A percentile compares a stretch with the other conserved stretches of the same genome.
Evolutionary conservation across 2,113 vertebrate genomes (phyloP).

Genomic region (Bubalus kerabau): DNA sequence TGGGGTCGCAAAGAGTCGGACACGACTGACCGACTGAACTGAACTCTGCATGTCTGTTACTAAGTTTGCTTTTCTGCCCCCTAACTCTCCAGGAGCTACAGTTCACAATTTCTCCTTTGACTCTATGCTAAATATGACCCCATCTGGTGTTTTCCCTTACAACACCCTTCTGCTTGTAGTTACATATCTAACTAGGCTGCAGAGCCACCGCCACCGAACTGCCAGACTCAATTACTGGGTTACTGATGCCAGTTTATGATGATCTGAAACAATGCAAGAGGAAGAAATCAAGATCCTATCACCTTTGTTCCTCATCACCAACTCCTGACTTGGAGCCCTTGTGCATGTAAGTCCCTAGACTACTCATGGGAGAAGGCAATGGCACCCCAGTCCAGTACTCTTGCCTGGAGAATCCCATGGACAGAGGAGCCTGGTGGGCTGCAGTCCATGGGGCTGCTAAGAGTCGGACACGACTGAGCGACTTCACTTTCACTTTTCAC

Average conservation of each 20-base stretch:
- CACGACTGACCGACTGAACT: too few relatives aligned
- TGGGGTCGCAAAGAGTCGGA: too few relatives aligned
- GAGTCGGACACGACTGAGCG: too few relatives aligned
- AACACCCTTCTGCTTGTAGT: not conserved
- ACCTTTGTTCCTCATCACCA: not conserved
- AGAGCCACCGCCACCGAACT: not conserved
- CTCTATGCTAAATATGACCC: not conserved
- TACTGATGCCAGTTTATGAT: not conserved
- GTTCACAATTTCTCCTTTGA: not conserved
- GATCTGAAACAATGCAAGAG: not conserved
- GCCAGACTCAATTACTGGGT: not conserved
- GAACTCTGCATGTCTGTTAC: not conserved
- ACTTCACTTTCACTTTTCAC: too few relatives aligned
- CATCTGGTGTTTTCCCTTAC: not conserved
- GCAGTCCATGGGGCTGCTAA: too few relatives aligned
- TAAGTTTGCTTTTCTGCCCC: not conserved
- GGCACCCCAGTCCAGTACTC: too few relatives aligned
- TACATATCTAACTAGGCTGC: not conserved
- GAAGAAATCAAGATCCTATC: not conserved
- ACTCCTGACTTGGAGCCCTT: not conserved
- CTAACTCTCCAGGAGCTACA: not conserved
- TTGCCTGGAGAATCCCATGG: too few relatives aligned
- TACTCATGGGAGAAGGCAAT: not conserved
- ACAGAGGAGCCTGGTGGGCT: rapidly evolving
- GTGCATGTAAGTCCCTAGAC: not conserved